Base-by-base conservation (phyloP, 2,797 vertebrate genomes). In the Cheirogaleus major region DNA sequence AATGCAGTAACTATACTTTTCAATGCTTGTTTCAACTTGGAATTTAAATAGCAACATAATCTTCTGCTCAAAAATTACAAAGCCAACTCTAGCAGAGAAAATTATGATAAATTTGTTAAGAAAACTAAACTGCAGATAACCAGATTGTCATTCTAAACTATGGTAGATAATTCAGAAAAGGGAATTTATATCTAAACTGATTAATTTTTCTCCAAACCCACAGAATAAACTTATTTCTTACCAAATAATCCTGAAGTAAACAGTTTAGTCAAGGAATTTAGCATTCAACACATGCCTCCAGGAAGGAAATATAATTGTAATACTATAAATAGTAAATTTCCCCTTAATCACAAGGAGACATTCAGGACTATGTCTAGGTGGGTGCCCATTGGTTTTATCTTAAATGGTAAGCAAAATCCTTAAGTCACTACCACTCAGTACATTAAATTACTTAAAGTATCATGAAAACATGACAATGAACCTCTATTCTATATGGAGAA, bases 301-400 rank as follows among this genome's bases (percentile, higher is more conserved):
- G 20, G 48, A 96, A 96, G 50, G 35, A 89, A 97, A 89, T 73
- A 69, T 23, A 93, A 80, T 10, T 92, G 8, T 79, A 90, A 70
- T 35, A 91, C 52, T 18, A 57, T 80, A 76, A 92, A 89, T 9
- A 89, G 22, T 69, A 75, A 59, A 80, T 67, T 90, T 91, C 32
- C 59, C 75, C 35, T 87, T 32, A 93, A 59, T 65, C 14, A 80
- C 32, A 95, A 91, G 57, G 45, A 93, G 43, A 92, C 35, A 23
- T 87, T 91, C 43, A 96, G 43, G 89, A 92, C 45, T 89, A 1
- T 30, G 32, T 85, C 70, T 52, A 45, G 41, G 45, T 89, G 55
- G 41, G 32, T 61, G 2, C 76, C 69, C 67, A 83, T 0, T 95
- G 59, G 20, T 65, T 93, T 89, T 82, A 89, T 65, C 23, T 96